A percentile compares a stretch with the other conserved stretches of the same genome.
Evolutionary conservation across 2,888 invertebrate genomes (phyloP).

Genomic region (Tuta absoluta): DNA sequence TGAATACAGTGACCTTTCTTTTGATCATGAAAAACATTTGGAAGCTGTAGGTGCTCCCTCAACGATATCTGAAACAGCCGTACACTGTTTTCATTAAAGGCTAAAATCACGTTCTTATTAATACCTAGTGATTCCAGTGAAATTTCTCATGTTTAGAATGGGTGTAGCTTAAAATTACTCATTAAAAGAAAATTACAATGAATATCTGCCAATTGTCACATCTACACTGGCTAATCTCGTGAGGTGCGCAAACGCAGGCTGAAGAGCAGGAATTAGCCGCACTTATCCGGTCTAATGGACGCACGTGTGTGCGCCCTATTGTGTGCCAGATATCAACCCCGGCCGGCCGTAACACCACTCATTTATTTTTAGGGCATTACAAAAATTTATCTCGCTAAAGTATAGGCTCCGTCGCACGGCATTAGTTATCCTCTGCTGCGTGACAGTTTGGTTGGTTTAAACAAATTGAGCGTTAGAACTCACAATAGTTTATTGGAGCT

Average conservation of each 20-base stretch:
- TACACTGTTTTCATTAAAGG: too few relatives aligned
- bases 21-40: too few relatives aligned
- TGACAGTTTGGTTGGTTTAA: not conserved
- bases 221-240: constrained; percentile 53
- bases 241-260: constrained; percentile 51
- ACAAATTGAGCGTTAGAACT: constrained; percentile 12
- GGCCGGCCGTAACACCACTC: constrained; percentile 31
- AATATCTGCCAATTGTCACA: constrained; percentile 43
- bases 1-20: too few relatives aligned
- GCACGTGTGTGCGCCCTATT: constrained; percentile 61
- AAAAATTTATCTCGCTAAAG: constrained; percentile 31
- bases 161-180: too few relatives aligned
- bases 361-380: constrained; percentile 38
- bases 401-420: constrained; percentile 27
- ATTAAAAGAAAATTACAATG: not conserved
- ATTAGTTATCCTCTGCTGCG: constrained; percentile 21
- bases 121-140: too few relatives aligned
- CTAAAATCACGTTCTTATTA: too few relatives aligned
- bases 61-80: too few relatives aligned
- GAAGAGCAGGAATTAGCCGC: constrained; percentile 71
- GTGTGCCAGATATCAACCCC: constrained; percentile 51
- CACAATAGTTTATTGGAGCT: constrained; percentile 2
- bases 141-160: too few relatives aligned
- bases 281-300: constrained; percentile 76
- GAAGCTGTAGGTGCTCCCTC: too few relatives aligned